phyloP scores from a whole-genome alignment of 2,888 invertebrate species.

The Saturnia pavonia region DNA sequence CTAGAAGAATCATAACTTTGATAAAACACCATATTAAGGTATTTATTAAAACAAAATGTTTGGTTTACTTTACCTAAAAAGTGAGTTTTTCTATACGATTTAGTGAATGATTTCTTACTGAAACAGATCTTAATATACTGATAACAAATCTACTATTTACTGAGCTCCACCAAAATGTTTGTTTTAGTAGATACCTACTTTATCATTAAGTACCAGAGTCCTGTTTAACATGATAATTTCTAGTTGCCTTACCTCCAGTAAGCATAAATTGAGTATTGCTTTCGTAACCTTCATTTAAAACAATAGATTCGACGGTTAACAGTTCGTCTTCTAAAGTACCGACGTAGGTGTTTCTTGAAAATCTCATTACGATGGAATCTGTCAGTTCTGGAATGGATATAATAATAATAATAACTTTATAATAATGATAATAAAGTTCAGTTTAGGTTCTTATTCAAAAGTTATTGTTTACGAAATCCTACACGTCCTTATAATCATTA shows the following conservation, averaged over 20 bases:
- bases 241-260: slow-evolving; percentile 47
- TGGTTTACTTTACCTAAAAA: not conserved
- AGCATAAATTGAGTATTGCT: slow-evolving; percentile 45
- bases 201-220: not conserved
- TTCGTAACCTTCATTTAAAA: slow-evolving; percentile 49
- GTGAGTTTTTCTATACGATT: not conserved
- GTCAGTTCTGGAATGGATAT: slow-evolving; percentile 47
- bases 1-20: no score
- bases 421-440: no score
- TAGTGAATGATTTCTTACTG: not conserved
- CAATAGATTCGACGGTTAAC: slow-evolving; percentile 43
- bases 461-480: no score
- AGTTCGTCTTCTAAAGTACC: slow-evolving; percentile 44
- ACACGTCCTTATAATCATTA: no score
- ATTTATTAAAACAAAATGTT: not conserved
- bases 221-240: not conserved
- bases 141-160: not conserved
- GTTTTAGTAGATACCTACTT: not conserved
- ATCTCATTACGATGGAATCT: slow-evolving; percentile 48
- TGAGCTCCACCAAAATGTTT: not conserved
- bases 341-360: slow-evolving; percentile 52
- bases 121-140: not conserved
- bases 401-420: no score
- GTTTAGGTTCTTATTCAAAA: no score
- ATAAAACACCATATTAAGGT: no score